Percentiles rank a stretch among this genome's conserved stretches.
Conservation (phyloP, 2,113 vertebrate genomes). For the Boleophthalmus pectinirostris region DNA sequence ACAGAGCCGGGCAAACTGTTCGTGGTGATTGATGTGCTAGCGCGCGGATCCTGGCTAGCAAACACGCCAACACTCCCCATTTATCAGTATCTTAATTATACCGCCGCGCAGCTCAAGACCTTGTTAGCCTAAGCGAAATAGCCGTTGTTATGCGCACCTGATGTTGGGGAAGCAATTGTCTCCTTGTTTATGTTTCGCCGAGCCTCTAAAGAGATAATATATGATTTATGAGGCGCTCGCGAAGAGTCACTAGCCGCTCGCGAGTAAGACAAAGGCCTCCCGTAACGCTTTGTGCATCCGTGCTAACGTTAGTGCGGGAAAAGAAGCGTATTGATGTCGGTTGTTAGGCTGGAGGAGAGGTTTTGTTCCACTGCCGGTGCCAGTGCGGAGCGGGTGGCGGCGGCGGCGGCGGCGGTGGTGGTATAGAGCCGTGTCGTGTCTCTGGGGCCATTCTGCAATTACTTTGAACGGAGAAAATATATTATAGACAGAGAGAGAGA, state of each 20-base stretch:
- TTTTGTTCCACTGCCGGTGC: background rate
- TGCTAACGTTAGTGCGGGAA: background rate
- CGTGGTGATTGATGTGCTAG: conserved; percentile 73
- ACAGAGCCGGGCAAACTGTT: conserved; percentile 74
- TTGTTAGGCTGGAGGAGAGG: conserved; percentile 1
- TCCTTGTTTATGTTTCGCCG: conserved; percentile 55
- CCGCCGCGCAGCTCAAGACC: conserved; percentile 63
- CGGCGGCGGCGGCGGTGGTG: too few relatives aligned
- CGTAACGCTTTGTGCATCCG: conserved; percentile 10
- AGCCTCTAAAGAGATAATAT: conserved; percentile 59
- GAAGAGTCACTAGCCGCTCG: conserved; percentile 21
- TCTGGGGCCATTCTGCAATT: background rate
- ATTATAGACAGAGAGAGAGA: background rate
- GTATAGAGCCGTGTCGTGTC: background rate
- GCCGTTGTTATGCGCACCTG: conserved; percentile 67
- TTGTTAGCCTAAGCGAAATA: conserved; percentile 61
- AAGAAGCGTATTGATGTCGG: conserved; percentile 5
- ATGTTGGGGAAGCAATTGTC: conserved; percentile 51
- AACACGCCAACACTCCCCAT: conserved; percentile 53
- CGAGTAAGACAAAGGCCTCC: conserved; percentile 22
- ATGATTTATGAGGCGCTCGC: conserved; percentile 64
- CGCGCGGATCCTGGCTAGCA: conserved; percentile 29
- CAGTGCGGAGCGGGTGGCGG: conserved; percentile 1
- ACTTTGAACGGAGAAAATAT: background rate
- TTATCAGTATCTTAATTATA: conserved; percentile 72